Conservation (phyloP, 1,140 invertebrate species). For the Drosophila oshimai region DNA sequence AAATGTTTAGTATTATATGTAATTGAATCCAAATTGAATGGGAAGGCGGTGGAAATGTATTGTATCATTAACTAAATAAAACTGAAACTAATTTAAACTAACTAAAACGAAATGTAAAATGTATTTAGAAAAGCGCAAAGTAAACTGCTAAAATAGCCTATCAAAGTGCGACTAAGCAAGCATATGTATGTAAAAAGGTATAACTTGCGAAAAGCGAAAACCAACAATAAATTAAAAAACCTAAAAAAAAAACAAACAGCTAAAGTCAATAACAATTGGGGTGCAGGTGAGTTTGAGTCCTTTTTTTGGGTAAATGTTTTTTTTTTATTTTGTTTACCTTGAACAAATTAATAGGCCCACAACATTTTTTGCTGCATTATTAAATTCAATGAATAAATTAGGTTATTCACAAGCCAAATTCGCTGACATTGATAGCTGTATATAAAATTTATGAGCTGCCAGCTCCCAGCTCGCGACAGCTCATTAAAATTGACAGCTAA, state of each 20-base stretch:
- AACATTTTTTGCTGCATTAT: conserved; percentile 28
- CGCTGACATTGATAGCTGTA: conserved; percentile 34
- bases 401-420: conserved; percentile 25
- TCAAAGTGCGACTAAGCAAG: conserved; percentile 50
- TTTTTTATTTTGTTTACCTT: neutral
- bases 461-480: conserved; percentile 16
- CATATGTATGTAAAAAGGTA: conserved; percentile 36
- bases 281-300: neutral
- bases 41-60: conserved; percentile 12
- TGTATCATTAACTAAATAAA: conserved; percentile 53
- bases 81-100: conserved; percentile 52
- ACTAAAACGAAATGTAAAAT: conserved; percentile 54
- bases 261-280: too few species aligned
- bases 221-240: conserved; percentile 42
- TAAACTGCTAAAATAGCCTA: conserved; percentile 47
- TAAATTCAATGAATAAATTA: conserved; percentile 53
- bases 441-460: conserved; percentile 57
- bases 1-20: conserved; percentile 75
- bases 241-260: neutral
- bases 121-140: conserved; percentile 45
- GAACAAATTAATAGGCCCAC: conserved; percentile 16
- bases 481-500: conserved; percentile 55
- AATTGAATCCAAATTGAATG: conserved; percentile 36
- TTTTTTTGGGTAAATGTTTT: neutral
- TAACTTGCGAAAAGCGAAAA: conserved; percentile 37